These are phyloP conservation scores for Dendroctonus valens DNA, from an alignment of 1,140 invertebrate species.

Conservation along the genomic window DNA sequence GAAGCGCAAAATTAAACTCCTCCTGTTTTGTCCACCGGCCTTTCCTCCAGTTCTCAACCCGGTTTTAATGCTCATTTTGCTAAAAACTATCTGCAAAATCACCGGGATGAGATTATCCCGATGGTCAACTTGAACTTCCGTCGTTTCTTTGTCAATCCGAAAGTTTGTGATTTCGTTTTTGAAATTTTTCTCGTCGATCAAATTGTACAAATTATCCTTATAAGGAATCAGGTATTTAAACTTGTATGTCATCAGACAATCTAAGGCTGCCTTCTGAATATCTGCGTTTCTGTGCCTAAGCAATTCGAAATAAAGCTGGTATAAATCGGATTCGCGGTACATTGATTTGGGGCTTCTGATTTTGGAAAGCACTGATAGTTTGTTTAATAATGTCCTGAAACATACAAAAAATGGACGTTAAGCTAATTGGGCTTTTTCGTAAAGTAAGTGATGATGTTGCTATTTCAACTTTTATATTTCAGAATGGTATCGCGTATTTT, in stretches of 20 bases:
- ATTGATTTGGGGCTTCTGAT: slow-evolving; percentile 79
- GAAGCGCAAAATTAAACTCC: slow-evolving; percentile 79
- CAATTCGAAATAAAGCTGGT: slow-evolving; percentile 74
- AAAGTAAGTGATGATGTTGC: too few relatives aligned
- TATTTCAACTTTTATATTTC: too few relatives aligned
- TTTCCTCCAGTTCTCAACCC: slow-evolving; percentile 72
- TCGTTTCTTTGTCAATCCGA: slow-evolving; percentile 68
- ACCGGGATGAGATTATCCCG: slow-evolving; percentile 74
- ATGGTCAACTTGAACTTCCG: slow-evolving; percentile 69
- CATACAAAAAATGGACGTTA: too few relatives aligned
- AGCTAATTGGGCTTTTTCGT: too few relatives aligned
- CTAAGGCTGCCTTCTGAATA: slow-evolving; percentile 81
- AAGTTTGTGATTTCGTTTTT: slow-evolving; percentile 81
- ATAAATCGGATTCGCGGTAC: slow-evolving; percentile 71
- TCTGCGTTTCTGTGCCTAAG: slow-evolving; percentile 73
- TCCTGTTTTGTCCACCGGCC: slow-evolving; percentile 62
- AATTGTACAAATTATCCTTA: slow-evolving; percentile 69
- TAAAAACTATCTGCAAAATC: slow-evolving; percentile 82
- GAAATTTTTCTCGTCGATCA: slow-evolving; percentile 85
- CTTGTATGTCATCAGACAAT: slow-evolving; percentile 83
- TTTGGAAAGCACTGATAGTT: slow-evolving; percentile 75
- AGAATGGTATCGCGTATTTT: too few relatives aligned
- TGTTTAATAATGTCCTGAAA: slow-evolving; percentile 66
- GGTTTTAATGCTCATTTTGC: slow-evolving; percentile 81
- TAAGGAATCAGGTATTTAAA: slow-evolving; percentile 75